phyloP scores from a whole-genome alignment of 2,888 invertebrate genomes.

The Tetragonula carbonaria region DNA sequence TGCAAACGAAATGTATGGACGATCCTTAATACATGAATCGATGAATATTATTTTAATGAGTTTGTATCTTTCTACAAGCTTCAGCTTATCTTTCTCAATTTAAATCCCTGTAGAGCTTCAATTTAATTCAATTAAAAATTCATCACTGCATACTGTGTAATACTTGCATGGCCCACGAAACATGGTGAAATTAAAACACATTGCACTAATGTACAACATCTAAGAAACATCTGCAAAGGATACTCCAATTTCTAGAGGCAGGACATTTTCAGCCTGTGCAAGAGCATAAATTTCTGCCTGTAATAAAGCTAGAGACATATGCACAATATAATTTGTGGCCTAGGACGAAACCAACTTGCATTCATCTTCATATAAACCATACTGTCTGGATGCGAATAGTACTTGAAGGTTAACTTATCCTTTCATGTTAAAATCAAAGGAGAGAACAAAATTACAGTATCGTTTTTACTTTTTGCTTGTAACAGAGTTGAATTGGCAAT shows the following conservation, averaged over 20 bases:
- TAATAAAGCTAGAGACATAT: conserved; percentile 53
- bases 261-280: conserved; percentile 31
- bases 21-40: background rate
- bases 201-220: conserved; percentile 6
- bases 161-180: background rate
- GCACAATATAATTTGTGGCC: conserved; percentile 40
- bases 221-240: conserved; percentile 23
- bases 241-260: background rate
- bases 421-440: background rate
- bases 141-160: background rate
- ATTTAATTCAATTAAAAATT: conserved; percentile 4
- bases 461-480: background rate
- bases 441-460: background rate
- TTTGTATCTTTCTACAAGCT: background rate
- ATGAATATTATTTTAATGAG: background rate
- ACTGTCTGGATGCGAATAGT: background rate
- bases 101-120: background rate
- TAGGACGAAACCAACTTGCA: conserved; percentile 2
- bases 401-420: background rate
- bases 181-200: conserved; percentile 1
- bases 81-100: background rate
- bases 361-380: conserved; percentile 6
- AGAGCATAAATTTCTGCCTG: conserved; percentile 40
- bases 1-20: no score
- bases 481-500: background rate